Evolutionary conservation across 2,888 invertebrate genomes (phyloP), one percentile per base, ranked within the genome.

Genomic region (Drosophila cyrtoloma): DNA sequence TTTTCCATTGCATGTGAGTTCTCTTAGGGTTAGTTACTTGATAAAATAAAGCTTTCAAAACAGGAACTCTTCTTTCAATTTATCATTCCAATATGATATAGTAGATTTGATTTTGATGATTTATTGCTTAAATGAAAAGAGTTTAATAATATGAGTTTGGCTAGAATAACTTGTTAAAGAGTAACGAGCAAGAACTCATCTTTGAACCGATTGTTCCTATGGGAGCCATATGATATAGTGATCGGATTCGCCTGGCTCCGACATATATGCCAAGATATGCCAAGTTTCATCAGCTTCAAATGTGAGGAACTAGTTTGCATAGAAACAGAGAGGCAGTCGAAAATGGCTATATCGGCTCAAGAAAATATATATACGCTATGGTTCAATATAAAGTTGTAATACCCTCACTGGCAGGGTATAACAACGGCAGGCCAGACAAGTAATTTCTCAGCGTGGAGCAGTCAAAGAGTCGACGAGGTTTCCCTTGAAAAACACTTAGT

Each of bases 401-500:
- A 16, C 16, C 0, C 26, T 26, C 16, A 26, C 2, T 47, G 26
- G 16, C 16, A 47, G 47, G 28, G 47, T 47, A 26, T 26, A 16
- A 61, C 58, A 63, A 55, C 42, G n/a, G 51, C 55, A 67, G 53
- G 26, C 66, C 60, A 63, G 81, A 62, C 75, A 75, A 84, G 81
- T 79, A 86, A 82, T 86, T 86, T 86, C 87, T 82, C 80, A 84
- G 77, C 69, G 75, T 74, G 71, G 72, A 67, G 69, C 68, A 81
- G 80, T 80, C 75, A 68, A 75, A 70, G 82, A 75, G 74, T 67
- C 75, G 65, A 58, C 60, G 67, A 71, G 73, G 68, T 71, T 86
- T 85, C 81, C 87, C 79, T 67, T 79, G 80, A 79, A 81, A 86
- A 79, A 85, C 86, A 81, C 88, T 85, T 86, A 80, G 88, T 84